phyloP scores from a whole-genome alignment of 1,140 invertebrate species.

The Batillaria attramentaria region DNA sequence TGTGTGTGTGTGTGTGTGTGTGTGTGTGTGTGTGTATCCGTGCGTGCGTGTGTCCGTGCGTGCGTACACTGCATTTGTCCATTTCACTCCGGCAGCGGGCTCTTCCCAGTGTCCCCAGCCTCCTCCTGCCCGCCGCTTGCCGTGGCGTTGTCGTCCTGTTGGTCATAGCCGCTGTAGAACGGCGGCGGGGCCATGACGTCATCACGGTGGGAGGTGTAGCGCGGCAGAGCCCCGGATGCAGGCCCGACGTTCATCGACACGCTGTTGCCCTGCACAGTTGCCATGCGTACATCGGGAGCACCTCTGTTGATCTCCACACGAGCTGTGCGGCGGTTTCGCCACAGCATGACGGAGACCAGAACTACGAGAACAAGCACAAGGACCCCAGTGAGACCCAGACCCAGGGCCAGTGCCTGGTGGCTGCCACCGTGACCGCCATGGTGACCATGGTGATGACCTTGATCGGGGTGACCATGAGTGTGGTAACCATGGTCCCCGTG shows the following conservation, averaged over 20 bases:
- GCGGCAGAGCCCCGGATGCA: not conserved
- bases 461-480: too few relatives aligned
- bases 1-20: constrained; percentile 11
- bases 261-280: not conserved
- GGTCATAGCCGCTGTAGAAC: constrained; percentile 6
- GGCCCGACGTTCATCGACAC: not conserved
- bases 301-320: not conserved
- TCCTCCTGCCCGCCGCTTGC: too few relatives aligned
- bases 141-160: not conserved
- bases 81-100: not conserved
- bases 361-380: too few relatives aligned
- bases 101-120: not conserved
- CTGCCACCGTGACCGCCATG: too few relatives aligned
- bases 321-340: not conserved
- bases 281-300: not conserved
- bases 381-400: too few relatives aligned
- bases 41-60: constrained; percentile 5
- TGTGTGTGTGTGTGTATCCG: not conserved
- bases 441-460: too few relatives aligned
- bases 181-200: constrained; percentile 16
- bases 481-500: too few relatives aligned
- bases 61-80: too few relatives aligned
- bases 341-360: not conserved
- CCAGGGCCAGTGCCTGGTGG: too few relatives aligned
- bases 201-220: not conserved